phyloP scores from a whole-genome alignment of 2,113 vertebrate genomes.

The Oryzias woworae region DNA sequence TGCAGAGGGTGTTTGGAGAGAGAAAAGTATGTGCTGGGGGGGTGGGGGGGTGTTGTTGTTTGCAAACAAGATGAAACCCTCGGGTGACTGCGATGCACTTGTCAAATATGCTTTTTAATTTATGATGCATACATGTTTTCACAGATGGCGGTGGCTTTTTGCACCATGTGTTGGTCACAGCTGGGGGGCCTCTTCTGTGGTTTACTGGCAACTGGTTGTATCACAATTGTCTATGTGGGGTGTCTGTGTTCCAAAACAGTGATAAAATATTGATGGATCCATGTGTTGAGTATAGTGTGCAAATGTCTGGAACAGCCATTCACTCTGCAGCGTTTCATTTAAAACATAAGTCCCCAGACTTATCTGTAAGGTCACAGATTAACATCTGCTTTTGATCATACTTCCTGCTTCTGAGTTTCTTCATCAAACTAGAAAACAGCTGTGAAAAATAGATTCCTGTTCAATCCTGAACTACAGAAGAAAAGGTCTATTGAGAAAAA shows the following conservation, averaged over 20 bases:
- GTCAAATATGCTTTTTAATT: slow-evolving; percentile 98
- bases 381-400: too few species aligned
- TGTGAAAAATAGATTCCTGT: too few species aligned
- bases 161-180: slow-evolving; percentile 88
- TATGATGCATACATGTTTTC: slow-evolving; percentile 64
- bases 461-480: too few species aligned
- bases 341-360: too few species aligned
- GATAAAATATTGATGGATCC: background rate
- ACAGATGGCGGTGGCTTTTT: slow-evolving; percentile 63
- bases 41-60: slow-evolving; percentile 77
- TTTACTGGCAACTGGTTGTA: slow-evolving; percentile 33
- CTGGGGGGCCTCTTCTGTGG: slow-evolving; percentile 81
- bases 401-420: too few species aligned
- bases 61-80: slow-evolving; percentile 92
- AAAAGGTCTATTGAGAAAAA: too few species aligned
- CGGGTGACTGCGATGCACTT: slow-evolving; percentile 85
- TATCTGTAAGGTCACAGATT: too few species aligned
- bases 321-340: too few species aligned
- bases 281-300: too few species aligned
- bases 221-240: slow-evolving; percentile 1
- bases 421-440: too few species aligned
- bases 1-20: slow-evolving; percentile 25
- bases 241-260: slow-evolving; percentile 7
- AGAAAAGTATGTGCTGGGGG: slow-evolving; percentile 4
- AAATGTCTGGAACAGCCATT: too few species aligned